Evolutionary conservation across 2,888 invertebrate species (phyloP), one percentile per base, ranked within the genome.

Genomic region (Eudemis profundana): DNA sequence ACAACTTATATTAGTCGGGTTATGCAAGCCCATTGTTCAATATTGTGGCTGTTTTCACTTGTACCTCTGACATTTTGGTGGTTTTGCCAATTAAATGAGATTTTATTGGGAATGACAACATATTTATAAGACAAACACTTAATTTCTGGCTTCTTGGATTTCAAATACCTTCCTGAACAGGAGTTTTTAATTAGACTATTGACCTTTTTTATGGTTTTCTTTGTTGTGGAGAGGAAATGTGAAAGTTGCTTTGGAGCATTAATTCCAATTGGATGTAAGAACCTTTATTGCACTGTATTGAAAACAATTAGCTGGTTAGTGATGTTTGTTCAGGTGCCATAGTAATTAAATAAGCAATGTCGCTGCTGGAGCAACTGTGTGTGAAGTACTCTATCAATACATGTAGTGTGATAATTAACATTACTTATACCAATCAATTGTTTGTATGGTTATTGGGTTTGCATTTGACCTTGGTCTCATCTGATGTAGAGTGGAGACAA

Each of bases 21-120:
- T 50, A 53, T 42, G 56, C 50, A 69, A 61, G 62, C 66, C 75
- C 77, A 77, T 79, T 77, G 75, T 79, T 75, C 73, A 74, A 56
- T 56, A 27, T 65, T 44, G 21, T 50, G 44, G 36, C 50, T 64
- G 64, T 59, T 59, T 59, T 64, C 51, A 23, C 54, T 49, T 33
- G 14, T 40, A 56, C 40, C 54, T 42, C 1, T 38, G 46, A 36
- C 29, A 50, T 50, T 56, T 63, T 57, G 17, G 12, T 51, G 27
- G 42, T 42, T 56, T 64, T 50, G 36, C 23, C 47, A 49, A 50
- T 53, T 2, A 46, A 47, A 40, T 47, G 17, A 40, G 46, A 14
- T 44, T 38, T 15, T 46, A 29, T 27, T 44, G n/a, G 27, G 23
- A 36, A 21, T 27, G 7, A 38, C 14, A 12, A 12, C 7, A 46